phyloP scores from a whole-genome alignment of 2,888 invertebrate species.

The Monochamus alternatus region DNA sequence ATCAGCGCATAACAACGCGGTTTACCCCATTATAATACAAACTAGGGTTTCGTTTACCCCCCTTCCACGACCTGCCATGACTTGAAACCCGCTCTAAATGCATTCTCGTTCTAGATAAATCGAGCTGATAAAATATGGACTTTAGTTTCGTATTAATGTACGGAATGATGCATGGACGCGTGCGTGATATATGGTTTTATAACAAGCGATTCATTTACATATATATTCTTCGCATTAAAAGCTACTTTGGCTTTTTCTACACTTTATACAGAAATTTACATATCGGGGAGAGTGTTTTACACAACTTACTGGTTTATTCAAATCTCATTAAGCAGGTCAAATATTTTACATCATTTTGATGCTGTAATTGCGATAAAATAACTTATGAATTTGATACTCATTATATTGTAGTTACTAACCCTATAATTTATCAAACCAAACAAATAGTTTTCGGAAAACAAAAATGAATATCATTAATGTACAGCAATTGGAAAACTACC shows the following conservation, averaged over 20 bases:
- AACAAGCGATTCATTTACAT: constrained; percentile 65
- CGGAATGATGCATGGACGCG: constrained; percentile 65
- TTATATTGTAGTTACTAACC: too few relatives aligned
- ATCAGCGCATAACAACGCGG: constrained; percentile 72
- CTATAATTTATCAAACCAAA: too few relatives aligned
- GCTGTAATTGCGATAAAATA: too few relatives aligned
- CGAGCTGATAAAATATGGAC: constrained; percentile 70
- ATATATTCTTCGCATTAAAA: constrained; percentile 46
- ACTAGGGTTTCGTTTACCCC: constrained; percentile 59
- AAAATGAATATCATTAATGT: too few relatives aligned
- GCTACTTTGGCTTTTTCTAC: constrained; percentile 12
- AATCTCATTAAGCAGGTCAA: neutral
- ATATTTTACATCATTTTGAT: neutral
- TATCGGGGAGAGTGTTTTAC: neutral
- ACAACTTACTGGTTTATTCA: neutral
- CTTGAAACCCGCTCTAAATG: constrained; percentile 65
- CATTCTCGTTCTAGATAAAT: constrained; percentile 69
- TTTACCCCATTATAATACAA: constrained; percentile 70
- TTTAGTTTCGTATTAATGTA: constrained; percentile 68
- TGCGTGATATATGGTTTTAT: constrained; percentile 64
- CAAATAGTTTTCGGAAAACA: too few relatives aligned
- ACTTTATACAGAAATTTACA: constrained; percentile 7
- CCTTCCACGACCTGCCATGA: constrained; percentile 59
- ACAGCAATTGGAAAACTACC: too few relatives aligned
- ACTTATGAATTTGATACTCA: too few relatives aligned